Evolutionary conservation across 92 coral and sea anemone genomes (phyloP).

Genomic region (Paramuricea clavata): DNA sequence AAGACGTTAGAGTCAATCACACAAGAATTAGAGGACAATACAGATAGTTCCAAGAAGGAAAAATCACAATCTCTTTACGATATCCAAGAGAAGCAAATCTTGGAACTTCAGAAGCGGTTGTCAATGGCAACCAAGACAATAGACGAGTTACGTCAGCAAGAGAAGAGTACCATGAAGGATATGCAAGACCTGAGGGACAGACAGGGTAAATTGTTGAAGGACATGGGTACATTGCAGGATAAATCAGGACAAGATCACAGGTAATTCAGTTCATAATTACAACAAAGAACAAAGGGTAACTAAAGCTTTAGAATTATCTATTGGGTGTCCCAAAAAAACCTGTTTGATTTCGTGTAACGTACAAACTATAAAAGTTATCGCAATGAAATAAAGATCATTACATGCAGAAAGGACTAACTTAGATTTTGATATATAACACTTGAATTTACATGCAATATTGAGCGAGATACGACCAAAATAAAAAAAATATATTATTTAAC

Average conservation of each 20-base stretch:
- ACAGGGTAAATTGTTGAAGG: slow-evolving; percentile 35
- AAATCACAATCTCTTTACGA: slow-evolving; percentile 19
- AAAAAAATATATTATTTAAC: too few species aligned
- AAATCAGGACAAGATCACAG: slow-evolving; percentile 31
- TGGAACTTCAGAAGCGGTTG: slow-evolving; percentile 20
- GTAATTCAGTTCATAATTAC: too few species aligned
- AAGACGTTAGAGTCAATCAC: not conserved
- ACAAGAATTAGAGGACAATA: slow-evolving; percentile 33
- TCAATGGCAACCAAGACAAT: slow-evolving; percentile 31
- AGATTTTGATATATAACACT: too few species aligned
- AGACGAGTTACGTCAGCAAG: slow-evolving; percentile 34
- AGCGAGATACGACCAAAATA: too few species aligned
- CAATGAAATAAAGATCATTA: too few species aligned
- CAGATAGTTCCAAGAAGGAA: not conserved
- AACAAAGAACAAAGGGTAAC: too few species aligned
- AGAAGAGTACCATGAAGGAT: slow-evolving; percentile 37
- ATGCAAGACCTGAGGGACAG: slow-evolving; percentile 35
- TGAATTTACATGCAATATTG: too few species aligned
- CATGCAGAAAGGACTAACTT: too few species aligned
- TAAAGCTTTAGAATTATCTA: too few species aligned
- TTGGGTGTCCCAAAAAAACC: too few species aligned
- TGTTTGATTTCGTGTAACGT: too few species aligned
- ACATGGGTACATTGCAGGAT: slow-evolving; percentile 19
- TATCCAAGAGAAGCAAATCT: slow-evolving; percentile 25
- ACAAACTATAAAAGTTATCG: too few species aligned